These are phyloP conservation scores for Percopsis omiscomaycus DNA, from an alignment of 2,797 vertebrate species.

Conservation along the genomic window DNA sequence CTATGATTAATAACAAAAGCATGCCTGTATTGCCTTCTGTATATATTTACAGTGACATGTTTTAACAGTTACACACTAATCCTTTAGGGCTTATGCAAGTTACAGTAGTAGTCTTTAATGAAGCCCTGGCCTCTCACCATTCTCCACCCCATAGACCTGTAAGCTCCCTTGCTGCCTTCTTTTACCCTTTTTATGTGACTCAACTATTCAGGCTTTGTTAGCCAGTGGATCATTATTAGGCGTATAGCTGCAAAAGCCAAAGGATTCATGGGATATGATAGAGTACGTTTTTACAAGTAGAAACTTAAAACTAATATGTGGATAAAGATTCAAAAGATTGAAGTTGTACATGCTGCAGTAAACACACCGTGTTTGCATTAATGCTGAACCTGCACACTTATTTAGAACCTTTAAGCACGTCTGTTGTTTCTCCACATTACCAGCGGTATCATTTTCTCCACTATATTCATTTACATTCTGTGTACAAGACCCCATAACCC, in stretches of 20 bases:
- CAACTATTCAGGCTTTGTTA: conserved; percentile 70
- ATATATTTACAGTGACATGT: conserved; percentile 26
- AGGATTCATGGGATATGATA: conserved; percentile 69
- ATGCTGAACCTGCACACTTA: conserved; percentile 31
- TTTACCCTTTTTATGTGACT: conserved; percentile 73
- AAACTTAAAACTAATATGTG: conserved; percentile 44
- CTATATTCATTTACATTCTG: conserved; percentile 10
- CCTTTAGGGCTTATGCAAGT: conserved; percentile 51
- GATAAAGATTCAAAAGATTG: conserved; percentile 45
- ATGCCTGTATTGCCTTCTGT: conserved; percentile 43
- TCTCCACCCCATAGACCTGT: conserved; percentile 15
- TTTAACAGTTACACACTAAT: background rate
- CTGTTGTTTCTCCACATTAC: conserved; percentile 20
- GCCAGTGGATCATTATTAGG: conserved; percentile 73
- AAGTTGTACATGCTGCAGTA: conserved; percentile 15
- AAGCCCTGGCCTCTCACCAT: conserved; percentile 30
- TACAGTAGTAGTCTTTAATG: conserved; percentile 63
- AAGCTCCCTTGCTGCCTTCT: conserved; percentile 53
- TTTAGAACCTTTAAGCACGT: conserved; percentile 42
- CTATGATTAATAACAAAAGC: too few relatives aligned
- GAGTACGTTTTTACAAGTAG: conserved; percentile 67
- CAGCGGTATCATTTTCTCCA: conserved; percentile 22
- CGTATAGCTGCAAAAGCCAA: conserved; percentile 64
- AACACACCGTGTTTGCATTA: conserved; percentile 33
- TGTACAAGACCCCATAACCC: conserved; percentile 38